Percentiles rank a stretch among this genome's conserved stretches.
Conservation (phyloP, 1,140 invertebrate genomes). For the Lepidurus couesii region DNA sequence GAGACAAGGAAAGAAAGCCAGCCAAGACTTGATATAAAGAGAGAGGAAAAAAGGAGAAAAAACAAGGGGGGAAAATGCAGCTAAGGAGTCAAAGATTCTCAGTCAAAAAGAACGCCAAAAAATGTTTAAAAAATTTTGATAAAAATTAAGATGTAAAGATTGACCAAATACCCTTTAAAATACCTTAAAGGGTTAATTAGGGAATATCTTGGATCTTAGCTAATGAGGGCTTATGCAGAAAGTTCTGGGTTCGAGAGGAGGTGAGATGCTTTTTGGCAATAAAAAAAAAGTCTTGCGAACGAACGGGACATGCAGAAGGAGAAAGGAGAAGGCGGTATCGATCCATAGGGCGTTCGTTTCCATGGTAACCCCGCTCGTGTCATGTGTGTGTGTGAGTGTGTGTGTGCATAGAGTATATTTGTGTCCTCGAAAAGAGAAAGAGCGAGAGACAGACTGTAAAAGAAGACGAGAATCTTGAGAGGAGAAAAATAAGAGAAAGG, state of each 20-base stretch:
- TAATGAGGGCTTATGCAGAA: no score
- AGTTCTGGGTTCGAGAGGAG: background rate
- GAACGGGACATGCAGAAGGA: background rate
- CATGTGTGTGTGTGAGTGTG: background rate
- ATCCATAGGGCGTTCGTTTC: constrained; percentile 10
- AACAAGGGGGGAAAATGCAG: background rate
- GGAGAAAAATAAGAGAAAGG: background rate
- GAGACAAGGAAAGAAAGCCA: background rate
- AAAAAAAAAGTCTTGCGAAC: background rate
- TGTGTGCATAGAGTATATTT: background rate
- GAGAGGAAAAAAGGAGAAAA: background rate
- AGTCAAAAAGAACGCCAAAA: no score
- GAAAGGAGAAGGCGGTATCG: background rate
- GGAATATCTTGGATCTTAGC: no score
- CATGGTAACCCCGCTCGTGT: constrained; percentile 4
- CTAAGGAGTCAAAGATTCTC: background rate
- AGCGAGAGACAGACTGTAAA: background rate
- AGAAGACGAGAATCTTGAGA: background rate
- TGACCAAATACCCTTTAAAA: no score
- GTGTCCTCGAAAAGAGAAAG: background rate
- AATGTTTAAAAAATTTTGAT: no score
- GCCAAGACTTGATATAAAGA: background rate
- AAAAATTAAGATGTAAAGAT: no score
- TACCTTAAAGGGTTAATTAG: no score
- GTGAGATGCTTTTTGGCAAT: background rate